These are phyloP conservation scores for Ganaspis brasiliensis DNA, from an alignment of 2,888 invertebrate genomes.

Conservation along the genomic window DNA sequence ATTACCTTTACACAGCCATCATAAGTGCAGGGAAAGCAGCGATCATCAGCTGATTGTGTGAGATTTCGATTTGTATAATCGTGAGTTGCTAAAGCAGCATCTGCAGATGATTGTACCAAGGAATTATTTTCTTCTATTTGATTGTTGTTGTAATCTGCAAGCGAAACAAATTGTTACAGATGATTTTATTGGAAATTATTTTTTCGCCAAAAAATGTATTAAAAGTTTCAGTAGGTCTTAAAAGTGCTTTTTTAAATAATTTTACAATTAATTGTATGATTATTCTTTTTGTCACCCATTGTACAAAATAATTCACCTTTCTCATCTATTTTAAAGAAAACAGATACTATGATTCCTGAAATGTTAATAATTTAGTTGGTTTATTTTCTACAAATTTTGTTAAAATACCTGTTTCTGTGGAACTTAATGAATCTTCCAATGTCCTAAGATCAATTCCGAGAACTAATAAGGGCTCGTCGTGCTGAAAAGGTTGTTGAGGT, in stretches of 20 bases:
- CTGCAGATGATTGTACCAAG: constrained; percentile 71
- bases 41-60: constrained; percentile 74
- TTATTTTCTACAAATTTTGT: too few species aligned
- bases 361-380: too few species aligned
- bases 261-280: not conserved
- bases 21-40: constrained; percentile 79
- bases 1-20: constrained; percentile 78
- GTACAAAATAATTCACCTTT: too few species aligned
- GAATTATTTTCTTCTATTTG: constrained; percentile 69
- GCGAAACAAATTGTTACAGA: constrained; percentile 41
- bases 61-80: constrained; percentile 79
- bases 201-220: not conserved
- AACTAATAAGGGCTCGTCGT: constrained; percentile 78
- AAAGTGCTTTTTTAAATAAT: too few species aligned
- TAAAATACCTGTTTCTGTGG: constrained; percentile 17
- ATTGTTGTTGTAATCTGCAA: constrained; percentile 76
- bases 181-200: not conserved
- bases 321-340: too few species aligned
- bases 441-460: constrained; percentile 79
- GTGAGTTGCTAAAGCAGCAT: constrained; percentile 78
- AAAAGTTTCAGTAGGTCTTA: too few species aligned
- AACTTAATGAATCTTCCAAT: constrained; percentile 67
- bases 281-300: too few species aligned
- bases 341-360: too few species aligned
- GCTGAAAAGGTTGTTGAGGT: constrained; percentile 72